phyloP scores from a whole-genome alignment of 2,888 invertebrate genomes.

The Nasonovia ribisnigri region DNA sequence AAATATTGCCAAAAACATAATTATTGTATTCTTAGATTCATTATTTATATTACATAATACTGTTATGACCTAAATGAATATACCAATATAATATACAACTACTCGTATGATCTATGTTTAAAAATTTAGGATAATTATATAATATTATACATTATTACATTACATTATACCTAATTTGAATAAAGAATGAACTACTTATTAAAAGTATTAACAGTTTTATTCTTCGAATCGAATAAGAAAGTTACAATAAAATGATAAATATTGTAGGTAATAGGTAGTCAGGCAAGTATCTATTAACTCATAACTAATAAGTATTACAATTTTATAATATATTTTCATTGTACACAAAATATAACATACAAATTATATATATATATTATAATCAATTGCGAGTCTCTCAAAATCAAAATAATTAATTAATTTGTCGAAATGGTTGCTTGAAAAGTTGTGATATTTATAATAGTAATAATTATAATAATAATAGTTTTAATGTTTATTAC shows the following conservation, averaged over 20 bases:
- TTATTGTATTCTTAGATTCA: slow-evolving; percentile 12
- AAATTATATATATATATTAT: background rate
- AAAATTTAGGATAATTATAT: background rate
- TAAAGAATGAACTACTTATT: background rate
- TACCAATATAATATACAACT: background rate
- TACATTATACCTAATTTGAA: background rate
- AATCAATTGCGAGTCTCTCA: background rate
- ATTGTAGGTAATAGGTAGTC: background rate
- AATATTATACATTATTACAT: slow-evolving; percentile 3
- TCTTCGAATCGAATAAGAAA: background rate
- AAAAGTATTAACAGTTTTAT: background rate
- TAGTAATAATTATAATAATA: background rate
- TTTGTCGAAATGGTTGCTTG: background rate
- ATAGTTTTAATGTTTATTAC: background rate
- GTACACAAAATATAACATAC: background rate
- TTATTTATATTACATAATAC: slow-evolving; percentile 23
- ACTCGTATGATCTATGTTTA: background rate
- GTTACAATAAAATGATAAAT: background rate
- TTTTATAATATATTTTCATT: background rate
- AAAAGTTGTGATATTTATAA: background rate
- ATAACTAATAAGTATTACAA: background rate
- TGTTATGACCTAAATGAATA: slow-evolving; percentile 31
- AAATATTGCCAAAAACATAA: background rate
- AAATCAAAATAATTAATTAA: background rate
- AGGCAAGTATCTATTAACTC: background rate